Evolutionary conservation across 2,888 invertebrate genomes (phyloP).

Genomic region (Plebejus melissa): DNA sequence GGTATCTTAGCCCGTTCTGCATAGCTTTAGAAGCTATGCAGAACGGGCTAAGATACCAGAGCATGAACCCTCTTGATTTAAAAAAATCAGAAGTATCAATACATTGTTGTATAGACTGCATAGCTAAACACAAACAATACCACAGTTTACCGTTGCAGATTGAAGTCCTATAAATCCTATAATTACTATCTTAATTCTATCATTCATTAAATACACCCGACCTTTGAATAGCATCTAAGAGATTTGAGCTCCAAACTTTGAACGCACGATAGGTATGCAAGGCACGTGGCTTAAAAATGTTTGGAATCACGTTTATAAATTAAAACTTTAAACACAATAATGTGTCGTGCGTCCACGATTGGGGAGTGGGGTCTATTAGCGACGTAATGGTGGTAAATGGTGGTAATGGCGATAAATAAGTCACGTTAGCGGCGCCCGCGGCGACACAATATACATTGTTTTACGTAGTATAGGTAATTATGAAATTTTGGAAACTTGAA

Average conservation of each 20-base stretch:
- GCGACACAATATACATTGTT: background rate
- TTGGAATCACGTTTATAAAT: constrained; percentile 50
- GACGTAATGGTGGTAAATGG: constrained; percentile 69
- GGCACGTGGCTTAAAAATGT: constrained; percentile 53
- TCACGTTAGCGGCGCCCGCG: constrained; percentile 32
- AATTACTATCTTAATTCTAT: no score
- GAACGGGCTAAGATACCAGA: no score
- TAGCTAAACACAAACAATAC: no score
- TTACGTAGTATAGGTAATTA: background rate
- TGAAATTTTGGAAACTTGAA: background rate
- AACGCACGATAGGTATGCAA: constrained; percentile 31
- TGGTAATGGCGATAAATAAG: constrained; percentile 70
- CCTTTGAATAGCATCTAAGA: no score
- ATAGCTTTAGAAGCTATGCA: no score
- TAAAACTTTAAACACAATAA: constrained; percentile 45
- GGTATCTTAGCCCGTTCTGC: background rate
- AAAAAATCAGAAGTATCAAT: no score
- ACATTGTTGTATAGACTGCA: no score
- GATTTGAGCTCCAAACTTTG: background rate
- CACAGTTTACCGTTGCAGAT: no score
- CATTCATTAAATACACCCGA: no score
- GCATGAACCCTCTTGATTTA: no score
- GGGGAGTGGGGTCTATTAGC: constrained; percentile 62
- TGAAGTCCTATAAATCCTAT: no score
- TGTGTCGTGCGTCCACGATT: constrained; percentile 34